Base-by-base conservation (phyloP, 1,140 invertebrate species). In the Thaumatotibia leucotreta region DNA sequence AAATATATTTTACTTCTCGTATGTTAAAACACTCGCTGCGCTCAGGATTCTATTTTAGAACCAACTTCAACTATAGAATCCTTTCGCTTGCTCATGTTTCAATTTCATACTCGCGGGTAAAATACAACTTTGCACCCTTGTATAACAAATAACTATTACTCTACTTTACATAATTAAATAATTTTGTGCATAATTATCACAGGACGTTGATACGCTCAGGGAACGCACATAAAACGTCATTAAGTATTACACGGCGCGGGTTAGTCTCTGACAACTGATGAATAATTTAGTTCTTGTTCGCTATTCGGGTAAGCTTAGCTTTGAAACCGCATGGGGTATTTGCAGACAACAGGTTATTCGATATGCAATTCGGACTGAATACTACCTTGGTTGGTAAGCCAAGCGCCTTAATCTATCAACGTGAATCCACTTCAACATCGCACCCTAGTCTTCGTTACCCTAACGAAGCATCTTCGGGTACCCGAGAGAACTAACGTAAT, bases 1-100 rank as follows among this genome's bases (percentile, higher is more conserved):
- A 63, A 65, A 69, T 64, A 69, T 63, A 64, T 64, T 64, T 35
- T 11, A 63, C 52, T 22, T 27, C 45, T 22, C 29, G 61, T n/a
- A n/a, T n/a, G n/a, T n/a, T n/a, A n/a, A n/a, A n/a, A n/a, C n/a
- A n/a, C n/a, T n/a, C n/a, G n/a, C n/a, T n/a, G n/a, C n/a, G n/a
- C n/a, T n/a, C n/a, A n/a, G n/a, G n/a, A n/a, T n/a, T n/a, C n/a
- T n/a, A n/a, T n/a, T n/a, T n/a, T n/a, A n/a, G n/a, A n/a, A n/a
- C n/a, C n/a, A n/a, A n/a, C n/a, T n/a, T n/a, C n/a, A n/a, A n/a
- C n/a, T n/a, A n/a, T n/a, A n/a, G n/a, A n/a, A n/a, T n/a, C n/a
- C n/a, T n/a, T n/a, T n/a, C n/a, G n/a, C n/a, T n/a, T n/a, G n/a
- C n/a, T n/a, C n/a, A n/a, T n/a, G n/a, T n/a, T n/a, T n/a, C n/a